Evolutionary conservation across 2,888 invertebrate species (phyloP).

Genomic region (Eupithecia subfuscata): DNA sequence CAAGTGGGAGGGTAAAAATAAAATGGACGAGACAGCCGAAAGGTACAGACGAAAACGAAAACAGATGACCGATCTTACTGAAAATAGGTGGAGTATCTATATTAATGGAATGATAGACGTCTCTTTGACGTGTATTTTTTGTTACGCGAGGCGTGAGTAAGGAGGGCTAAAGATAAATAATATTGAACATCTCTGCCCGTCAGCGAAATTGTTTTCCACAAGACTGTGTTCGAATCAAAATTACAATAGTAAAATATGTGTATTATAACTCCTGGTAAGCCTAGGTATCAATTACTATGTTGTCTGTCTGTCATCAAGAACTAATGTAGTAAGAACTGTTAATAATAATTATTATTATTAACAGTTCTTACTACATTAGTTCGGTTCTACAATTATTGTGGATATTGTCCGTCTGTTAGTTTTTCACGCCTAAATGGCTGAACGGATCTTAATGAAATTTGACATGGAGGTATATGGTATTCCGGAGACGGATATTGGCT

Average conservation of each 20-base stretch:
- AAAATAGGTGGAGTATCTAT: conserved; percentile 2
- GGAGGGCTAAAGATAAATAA: background rate
- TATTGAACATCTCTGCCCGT: background rate
- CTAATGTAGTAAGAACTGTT: background rate
- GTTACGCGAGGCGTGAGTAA: background rate
- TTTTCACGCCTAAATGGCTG: too few species aligned
- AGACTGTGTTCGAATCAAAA: background rate
- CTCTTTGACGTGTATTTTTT: conserved; percentile 8
- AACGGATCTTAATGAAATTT: too few species aligned
- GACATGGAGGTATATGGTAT: too few species aligned
- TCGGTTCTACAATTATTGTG: too few species aligned
- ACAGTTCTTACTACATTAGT: too few species aligned
- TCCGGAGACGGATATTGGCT: too few species aligned
- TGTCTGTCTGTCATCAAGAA: background rate
- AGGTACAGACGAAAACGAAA: conserved; percentile 32
- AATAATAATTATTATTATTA: too few species aligned
- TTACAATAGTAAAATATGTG: background rate
- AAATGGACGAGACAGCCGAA: conserved; percentile 38
- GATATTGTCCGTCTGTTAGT: too few species aligned
- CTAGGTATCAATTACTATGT: background rate
- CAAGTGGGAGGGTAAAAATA: conserved; percentile 42
- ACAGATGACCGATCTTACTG: conserved; percentile 7
- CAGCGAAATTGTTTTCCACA: background rate
- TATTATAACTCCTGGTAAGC: background rate
- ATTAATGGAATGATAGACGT: conserved; percentile 8